Percentiles rank a stretch among this genome's conserved stretches.
Conservation (phyloP, 2,888 invertebrate species). For the Caenorhabditis uteleia region DNA sequence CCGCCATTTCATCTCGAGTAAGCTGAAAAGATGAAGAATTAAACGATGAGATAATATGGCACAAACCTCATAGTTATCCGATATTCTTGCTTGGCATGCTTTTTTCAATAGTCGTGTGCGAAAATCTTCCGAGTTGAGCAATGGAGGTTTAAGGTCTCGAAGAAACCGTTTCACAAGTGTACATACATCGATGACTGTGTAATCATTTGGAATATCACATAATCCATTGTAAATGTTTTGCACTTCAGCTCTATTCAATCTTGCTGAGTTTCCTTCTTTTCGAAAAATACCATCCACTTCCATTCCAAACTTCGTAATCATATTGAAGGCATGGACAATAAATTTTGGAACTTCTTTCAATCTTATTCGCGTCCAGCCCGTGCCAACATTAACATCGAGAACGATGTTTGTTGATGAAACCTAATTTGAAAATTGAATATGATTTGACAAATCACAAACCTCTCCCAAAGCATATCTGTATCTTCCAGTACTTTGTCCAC, state of each 20-base stretch:
- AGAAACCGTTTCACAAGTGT: constrained; percentile 58
- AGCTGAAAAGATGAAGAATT: neutral
- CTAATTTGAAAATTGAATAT: constrained; percentile 7
- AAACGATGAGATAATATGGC: no score
- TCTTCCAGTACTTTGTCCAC: constrained; percentile 5
- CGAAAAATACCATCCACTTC: constrained; percentile 58
- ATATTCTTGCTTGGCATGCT: constrained; percentile 18
- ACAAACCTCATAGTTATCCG: constrained; percentile 12
- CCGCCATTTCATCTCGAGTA: constrained; percentile 27
- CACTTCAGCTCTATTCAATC: constrained; percentile 34
- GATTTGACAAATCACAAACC: neutral
- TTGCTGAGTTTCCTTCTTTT: constrained; percentile 49
- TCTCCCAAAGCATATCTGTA: constrained; percentile 21
- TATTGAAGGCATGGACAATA: constrained; percentile 56
- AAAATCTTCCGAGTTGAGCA: constrained; percentile 38
- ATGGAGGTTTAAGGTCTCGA: constrained; percentile 39
- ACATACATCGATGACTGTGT: constrained; percentile 55
- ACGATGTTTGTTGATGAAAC: constrained; percentile 19
- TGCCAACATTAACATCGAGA: constrained; percentile 32
- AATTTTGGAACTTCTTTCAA: constrained; percentile 44
- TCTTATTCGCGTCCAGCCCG: constrained; percentile 29
- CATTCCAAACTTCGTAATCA: constrained; percentile 40
- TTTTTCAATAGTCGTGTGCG: constrained; percentile 18
- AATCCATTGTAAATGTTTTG: constrained; percentile 40
- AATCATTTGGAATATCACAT: constrained; percentile 44